These are phyloP conservation scores for Aleiodes leptofemur DNA, from an alignment of 2,888 invertebrate genomes.

Conservation along the genomic window DNA sequence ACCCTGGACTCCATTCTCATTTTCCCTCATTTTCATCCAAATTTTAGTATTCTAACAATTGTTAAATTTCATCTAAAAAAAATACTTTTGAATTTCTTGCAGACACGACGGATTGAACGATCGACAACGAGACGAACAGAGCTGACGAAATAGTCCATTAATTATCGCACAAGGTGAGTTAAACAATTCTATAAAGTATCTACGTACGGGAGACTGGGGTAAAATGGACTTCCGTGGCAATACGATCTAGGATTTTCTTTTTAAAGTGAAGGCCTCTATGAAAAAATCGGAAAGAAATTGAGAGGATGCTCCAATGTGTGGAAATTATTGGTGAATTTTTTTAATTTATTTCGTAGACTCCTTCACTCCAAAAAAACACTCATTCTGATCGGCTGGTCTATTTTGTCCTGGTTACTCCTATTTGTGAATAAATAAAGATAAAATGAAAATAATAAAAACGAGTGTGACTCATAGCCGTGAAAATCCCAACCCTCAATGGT, in stretches of 20 bases:
- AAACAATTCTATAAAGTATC: too few species aligned
- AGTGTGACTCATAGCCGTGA: conserved; percentile 28
- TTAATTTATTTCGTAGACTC: too few species aligned
- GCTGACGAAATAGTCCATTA: not conserved
- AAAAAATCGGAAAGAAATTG: too few species aligned
- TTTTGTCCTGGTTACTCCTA: not conserved
- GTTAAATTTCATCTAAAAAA: not conserved
- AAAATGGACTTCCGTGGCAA: too few species aligned
- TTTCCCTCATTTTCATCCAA: conserved; percentile 6
- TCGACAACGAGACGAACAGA: conserved; percentile 29
- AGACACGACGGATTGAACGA: conserved; percentile 26
- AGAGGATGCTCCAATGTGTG: too few species aligned
- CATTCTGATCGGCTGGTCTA: too few species aligned
- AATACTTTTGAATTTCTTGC: conserved; percentile 9
- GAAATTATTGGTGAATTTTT: too few species aligned
- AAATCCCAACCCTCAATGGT: conserved; percentile 30
- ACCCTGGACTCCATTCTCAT: conserved; percentile 42
- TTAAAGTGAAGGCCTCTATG: too few species aligned
- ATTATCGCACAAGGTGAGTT: too few species aligned
- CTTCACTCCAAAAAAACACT: too few species aligned
- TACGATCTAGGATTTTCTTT: too few species aligned
- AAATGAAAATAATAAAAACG: conserved; percentile 29
- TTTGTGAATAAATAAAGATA: conserved; percentile 17
- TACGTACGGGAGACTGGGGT: too few species aligned
- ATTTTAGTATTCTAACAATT: conserved; percentile 18